These are phyloP conservation scores for Neotoxoptera formosana DNA, from an alignment of 1,140 invertebrate species.

Conservation along the genomic window DNA sequence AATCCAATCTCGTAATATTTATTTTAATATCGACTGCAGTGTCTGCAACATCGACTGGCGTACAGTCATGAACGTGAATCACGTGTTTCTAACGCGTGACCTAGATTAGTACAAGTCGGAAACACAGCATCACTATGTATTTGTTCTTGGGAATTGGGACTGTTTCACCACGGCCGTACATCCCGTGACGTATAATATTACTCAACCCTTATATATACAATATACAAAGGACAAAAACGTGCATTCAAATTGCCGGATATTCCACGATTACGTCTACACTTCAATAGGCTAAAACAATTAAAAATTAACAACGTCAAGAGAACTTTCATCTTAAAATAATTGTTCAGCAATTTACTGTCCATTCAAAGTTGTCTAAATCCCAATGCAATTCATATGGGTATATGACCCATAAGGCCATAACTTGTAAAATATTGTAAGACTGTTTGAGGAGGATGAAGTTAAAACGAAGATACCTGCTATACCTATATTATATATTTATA, in stretches of 20 bases:
- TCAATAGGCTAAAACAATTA: neutral
- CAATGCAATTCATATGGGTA: no score
- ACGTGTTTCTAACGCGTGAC: slow-evolving; percentile 33
- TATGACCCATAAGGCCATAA: no score
- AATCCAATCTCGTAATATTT: neutral
- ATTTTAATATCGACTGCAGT: neutral
- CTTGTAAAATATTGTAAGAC: no score
- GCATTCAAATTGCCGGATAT: neutral
- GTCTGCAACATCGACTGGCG: neutral
- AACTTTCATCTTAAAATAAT: no score
- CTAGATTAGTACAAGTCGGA: neutral
- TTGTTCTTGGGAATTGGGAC: neutral
- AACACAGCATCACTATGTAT: neutral
- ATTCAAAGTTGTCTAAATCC: no score
- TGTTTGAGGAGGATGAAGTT: no score
- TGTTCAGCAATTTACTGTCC: no score
- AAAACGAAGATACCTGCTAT: no score
- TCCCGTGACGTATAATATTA: neutral
- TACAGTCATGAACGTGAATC: neutral
- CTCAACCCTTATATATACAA: neutral
- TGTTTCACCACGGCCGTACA: no score
- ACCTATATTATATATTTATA: no score
- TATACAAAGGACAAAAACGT: neutral
- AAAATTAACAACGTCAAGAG: neutral
- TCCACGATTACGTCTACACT: neutral